Conservation (phyloP, 1,140 invertebrate genomes). For the Drosophila ogumai region DNA sequence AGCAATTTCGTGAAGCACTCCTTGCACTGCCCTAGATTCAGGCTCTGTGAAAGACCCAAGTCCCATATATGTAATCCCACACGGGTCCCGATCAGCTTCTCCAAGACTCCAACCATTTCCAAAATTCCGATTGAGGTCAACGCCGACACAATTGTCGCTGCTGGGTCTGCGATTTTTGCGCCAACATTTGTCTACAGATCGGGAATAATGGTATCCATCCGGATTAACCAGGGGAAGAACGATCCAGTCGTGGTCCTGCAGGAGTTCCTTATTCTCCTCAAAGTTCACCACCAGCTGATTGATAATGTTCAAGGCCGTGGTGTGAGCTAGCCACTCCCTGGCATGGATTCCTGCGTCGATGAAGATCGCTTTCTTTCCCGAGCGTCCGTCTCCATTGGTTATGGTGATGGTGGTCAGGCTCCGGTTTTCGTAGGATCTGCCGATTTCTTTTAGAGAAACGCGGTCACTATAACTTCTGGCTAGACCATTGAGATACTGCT, state of each 20-base stretch:
- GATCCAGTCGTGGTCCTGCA: conserved; percentile 68
- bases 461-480: conserved; percentile 78
- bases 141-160: conserved; percentile 11
- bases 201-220: conserved; percentile 49
- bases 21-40: conserved; percentile 22
- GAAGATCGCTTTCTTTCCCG: conserved; percentile 85
- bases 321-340: conserved; percentile 87
- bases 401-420: conserved; percentile 86
- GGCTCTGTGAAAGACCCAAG: conserved; percentile 27
- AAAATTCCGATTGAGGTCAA: conserved; percentile 53
- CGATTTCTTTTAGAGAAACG: conserved; percentile 75
- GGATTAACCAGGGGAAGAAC: conserved; percentile 44
- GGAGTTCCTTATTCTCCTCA: conserved; percentile 77
- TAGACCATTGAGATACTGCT: conserved; percentile 85
- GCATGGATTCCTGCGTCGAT: conserved; percentile 87
- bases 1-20: conserved; percentile 13
- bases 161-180: conserved; percentile 33
- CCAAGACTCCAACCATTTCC: conserved; percentile 15
- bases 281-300: conserved; percentile 86
- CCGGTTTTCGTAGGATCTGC: conserved; percentile 85
- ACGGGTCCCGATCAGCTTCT: background rate
- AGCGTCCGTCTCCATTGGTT: conserved; percentile 76
- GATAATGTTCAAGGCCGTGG: conserved; percentile 87
- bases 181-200: conserved; percentile 6
- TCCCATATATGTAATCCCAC: background rate